Evolutionary conservation across 2,888 invertebrate species (phyloP), one percentile per base, ranked within the genome.

Genomic region (Fragum whitleyi): DNA sequence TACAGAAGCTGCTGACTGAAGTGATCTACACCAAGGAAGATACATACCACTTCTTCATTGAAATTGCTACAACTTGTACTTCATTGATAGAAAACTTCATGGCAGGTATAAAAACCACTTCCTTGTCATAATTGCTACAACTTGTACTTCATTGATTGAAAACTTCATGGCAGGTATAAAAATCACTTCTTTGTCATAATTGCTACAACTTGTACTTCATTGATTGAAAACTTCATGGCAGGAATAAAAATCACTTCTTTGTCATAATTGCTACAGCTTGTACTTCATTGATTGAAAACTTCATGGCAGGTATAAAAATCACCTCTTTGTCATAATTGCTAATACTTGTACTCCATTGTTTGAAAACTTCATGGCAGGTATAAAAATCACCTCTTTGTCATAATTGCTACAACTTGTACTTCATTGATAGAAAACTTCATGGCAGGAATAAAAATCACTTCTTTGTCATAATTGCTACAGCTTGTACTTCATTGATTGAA

Each of bases 41-140:
- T 28, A 81, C 83, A 0, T 86, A 79, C 61, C 73, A 69, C 19
- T 79, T 86, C 83, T 86, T 83, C 47, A 79, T 86, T 21, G 65
- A 75, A n/a, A 79, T 86, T 29, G 86, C 78, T 0, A 57, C 70
- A 32, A 73, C 70, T 16, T 80, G 79, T n/a, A 77, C 82, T 3
- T 26, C 55, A 9, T 32, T 86, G 1, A 77, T 86, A 36, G 81
- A 86, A 26, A 65, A 47, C 21, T 83, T 77, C 53, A 59, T 86
- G 73, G 57, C 73, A 70, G 72, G 86, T 86, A 73, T 16, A 57
- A 19, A 32, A 39, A 29, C 28, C 3, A 26, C 2, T 28, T 26
- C 23, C 9, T n/a, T n/a, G n/a, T n/a, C n/a, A n/a, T n/a, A n/a
- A n/a, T n/a, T n/a, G n/a, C n/a, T n/a, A n/a, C n/a, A n/a, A n/a